Evolutionary conservation across 2,113 vertebrate genomes (phyloP).

Genomic region (Scomber colias): DNA sequence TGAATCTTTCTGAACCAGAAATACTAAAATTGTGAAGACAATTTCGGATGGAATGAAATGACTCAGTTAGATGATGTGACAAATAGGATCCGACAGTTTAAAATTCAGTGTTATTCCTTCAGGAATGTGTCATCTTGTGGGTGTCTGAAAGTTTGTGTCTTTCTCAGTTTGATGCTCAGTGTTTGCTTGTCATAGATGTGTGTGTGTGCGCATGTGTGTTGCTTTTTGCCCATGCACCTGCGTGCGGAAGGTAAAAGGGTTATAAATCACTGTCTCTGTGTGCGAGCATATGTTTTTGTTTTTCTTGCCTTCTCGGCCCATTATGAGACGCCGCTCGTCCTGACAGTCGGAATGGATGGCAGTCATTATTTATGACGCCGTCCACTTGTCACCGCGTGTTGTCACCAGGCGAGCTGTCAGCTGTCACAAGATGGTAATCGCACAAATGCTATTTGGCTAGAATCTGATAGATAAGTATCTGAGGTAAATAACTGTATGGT

Average conservation of each 20-base stretch:
- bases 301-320: conserved; percentile 45
- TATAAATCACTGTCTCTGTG: conserved; percentile 66
- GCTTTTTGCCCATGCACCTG: conserved; percentile 45
- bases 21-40: background rate
- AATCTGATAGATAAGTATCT: conserved; percentile 43
- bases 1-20: background rate
- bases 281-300: conserved; percentile 62
- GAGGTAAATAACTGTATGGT: conserved; percentile 46
- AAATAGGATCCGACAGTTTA: background rate
- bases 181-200: conserved; percentile 3
- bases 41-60: background rate
- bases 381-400: conserved; percentile 57
- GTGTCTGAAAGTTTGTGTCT: background rate
- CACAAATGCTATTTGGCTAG: conserved; percentile 47
- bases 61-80: background rate
- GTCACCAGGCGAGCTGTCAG: conserved; percentile 54
- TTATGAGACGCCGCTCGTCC: conserved; percentile 48
- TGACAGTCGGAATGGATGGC: conserved; percentile 67
- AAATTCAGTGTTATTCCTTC: background rate
- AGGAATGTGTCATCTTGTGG: background rate
- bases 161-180: background rate
- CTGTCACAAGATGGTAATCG: conserved; percentile 64
- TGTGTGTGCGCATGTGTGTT: conserved; percentile 6
- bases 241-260: conserved; percentile 34
- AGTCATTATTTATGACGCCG: conserved; percentile 70